Evolutionary conservation across 2,888 invertebrate species (phyloP).

Genomic region (Mactromeris polynyma): DNA sequence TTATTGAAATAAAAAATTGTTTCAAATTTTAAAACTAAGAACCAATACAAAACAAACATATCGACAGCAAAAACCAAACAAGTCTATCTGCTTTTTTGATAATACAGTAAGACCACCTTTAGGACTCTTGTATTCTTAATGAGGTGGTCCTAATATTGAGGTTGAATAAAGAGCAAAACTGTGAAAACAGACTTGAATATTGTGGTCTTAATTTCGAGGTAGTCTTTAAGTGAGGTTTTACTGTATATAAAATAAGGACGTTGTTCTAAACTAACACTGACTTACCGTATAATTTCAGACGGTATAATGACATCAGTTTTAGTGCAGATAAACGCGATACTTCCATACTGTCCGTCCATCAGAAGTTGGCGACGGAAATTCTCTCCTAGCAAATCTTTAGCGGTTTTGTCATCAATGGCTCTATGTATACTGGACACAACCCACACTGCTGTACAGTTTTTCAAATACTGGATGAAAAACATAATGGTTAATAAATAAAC

Average conservation of each 20-base stretch:
- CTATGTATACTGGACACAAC: conserved; percentile 80
- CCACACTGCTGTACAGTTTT: conserved; percentile 82
- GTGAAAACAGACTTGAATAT: too few species aligned
- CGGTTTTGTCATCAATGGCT: conserved; percentile 81
- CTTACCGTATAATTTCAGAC: conserved; percentile 77
- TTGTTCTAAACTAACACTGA: background rate
- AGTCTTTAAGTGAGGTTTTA: too few species aligned
- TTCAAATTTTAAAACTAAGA: background rate
- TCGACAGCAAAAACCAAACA: too few species aligned
- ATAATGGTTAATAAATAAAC: too few species aligned
- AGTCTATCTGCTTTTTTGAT: too few species aligned
- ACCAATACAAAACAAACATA: too few species aligned
- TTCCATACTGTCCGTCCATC: conserved; percentile 83
- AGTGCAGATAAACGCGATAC: conserved; percentile 81
- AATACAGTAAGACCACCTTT: too few species aligned
- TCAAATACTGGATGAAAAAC: conserved; percentile 73
- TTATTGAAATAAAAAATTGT: background rate
- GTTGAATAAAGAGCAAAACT: too few species aligned
- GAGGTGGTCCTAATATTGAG: too few species aligned
- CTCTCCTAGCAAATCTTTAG: conserved; percentile 79
- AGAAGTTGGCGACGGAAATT: conserved; percentile 81
- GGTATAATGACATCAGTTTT: conserved; percentile 77
- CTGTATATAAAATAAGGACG: too few species aligned
- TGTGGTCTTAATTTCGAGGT: too few species aligned
- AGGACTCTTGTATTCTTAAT: too few species aligned